A percentile compares a stretch with the other conserved stretches of the same genome.
Conservation (phyloP, 2,113 vertebrate species). For the Caloenas nicobarica region DNA sequence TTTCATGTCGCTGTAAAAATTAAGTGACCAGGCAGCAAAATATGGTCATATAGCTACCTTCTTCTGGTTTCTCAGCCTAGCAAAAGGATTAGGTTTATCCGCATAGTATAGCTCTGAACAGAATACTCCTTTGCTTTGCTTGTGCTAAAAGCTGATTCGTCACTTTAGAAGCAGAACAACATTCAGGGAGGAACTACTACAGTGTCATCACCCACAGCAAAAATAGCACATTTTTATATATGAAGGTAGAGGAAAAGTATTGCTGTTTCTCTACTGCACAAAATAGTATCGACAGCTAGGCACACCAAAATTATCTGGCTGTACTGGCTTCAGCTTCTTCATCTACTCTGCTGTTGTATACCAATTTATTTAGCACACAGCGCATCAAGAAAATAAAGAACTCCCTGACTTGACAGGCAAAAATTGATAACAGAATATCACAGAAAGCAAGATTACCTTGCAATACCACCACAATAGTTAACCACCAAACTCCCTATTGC, state of each 20-base stretch:
- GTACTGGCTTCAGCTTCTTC: neutral
- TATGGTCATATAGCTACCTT: neutral
- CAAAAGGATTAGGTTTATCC: neutral
- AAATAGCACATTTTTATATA: neutral
- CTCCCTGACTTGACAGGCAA: neutral
- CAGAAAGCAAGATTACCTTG: neutral
- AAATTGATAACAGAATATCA: neutral
- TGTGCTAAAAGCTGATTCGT: neutral
- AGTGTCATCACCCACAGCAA: neutral
- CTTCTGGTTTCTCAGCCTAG: neutral
- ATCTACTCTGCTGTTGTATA: neutral
- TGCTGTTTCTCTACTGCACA: neutral
- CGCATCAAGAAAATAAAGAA: neutral
- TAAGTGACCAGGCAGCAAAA: neutral
- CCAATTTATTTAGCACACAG: neutral
- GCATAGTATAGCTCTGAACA: neutral
- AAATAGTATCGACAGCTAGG: neutral
- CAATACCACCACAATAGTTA: neutral
- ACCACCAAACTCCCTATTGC: rapidly evolving
- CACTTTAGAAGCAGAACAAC: neutral
- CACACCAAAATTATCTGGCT: neutral
- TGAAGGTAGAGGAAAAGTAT: neutral
- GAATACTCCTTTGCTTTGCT: neutral
- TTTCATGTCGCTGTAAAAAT: neutral
- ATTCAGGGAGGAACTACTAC: neutral